A percentile compares a stretch with the other conserved stretches of the same genome.
These are phyloP conservation scores for Diplodus puntazzo DNA, from an alignment of 2,797 vertebrate genomes.

Conservation along the genomic window DNA sequence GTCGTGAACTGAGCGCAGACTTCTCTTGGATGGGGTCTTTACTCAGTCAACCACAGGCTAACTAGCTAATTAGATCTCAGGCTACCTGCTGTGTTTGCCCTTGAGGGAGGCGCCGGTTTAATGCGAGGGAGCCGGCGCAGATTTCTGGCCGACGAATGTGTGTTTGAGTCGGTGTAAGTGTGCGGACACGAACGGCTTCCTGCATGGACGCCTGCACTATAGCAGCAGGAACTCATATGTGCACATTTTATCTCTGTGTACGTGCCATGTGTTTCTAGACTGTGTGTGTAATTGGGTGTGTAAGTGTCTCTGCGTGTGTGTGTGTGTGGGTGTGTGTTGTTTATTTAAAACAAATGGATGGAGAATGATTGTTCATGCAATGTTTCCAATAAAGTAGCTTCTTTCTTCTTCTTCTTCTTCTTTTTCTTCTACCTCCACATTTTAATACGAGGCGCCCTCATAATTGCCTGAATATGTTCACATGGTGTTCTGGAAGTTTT, in stretches of 20 bases:
- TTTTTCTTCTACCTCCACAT: neutral
- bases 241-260: neutral
- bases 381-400: too few species aligned
- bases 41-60: constrained; percentile 65
- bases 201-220: neutral
- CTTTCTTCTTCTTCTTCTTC: neutral
- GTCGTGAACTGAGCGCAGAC: constrained; percentile 51
- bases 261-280: neutral
- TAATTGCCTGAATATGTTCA: neutral
- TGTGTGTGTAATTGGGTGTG: neutral
- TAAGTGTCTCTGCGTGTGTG: neutral
- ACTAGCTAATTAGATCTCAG: constrained; percentile 71
- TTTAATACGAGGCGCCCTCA: neutral
- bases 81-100: constrained; percentile 69
- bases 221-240: neutral
- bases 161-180: constrained; percentile 17
- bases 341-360: neutral
- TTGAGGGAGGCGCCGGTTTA: constrained; percentile 53
- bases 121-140: constrained; percentile 33
- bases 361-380: neutral
- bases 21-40: constrained; percentile 58
- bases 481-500: neutral
- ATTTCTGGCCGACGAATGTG: constrained; percentile 25
- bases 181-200: neutral
- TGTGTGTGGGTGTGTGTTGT: neutral